Evolutionary conservation across 92 coral and sea anemone genomes (phyloP), one percentile per base, ranked within the genome.

Genomic region (Anthopleura xanthogrammica): DNA sequence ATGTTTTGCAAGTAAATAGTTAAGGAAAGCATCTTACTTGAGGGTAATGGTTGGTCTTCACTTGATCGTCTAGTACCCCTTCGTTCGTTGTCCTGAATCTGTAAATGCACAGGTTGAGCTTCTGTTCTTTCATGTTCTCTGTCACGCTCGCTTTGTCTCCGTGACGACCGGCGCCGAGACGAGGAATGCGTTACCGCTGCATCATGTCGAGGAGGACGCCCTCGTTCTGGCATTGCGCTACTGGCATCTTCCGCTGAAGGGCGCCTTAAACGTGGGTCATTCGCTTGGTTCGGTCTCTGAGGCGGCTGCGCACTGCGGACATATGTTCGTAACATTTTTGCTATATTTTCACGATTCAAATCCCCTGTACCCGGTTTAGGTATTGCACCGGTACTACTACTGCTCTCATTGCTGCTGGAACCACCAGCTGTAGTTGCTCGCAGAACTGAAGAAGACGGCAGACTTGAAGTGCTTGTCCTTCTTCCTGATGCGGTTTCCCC

Each of bases 91-190:
- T 93, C 97, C 77, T 80, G 88, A n/a, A 93, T 93, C 77, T 92
- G 93, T 72, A 93, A 60, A 79, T 93, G 92, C 16, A 93, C 94
- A 24, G 97, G 91, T 17, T 91, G 90, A 46, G 91, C 82, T 70
- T 87, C 91, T 60, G 74, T 82, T 50, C 90, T 85, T 36, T 83
- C 72, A 39, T 79, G 72, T 8, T 79, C 66, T 16, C 3, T 79
- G 20, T 58, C 79, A 1, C 83, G 84, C 10, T 75, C 88, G 43
- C 41, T 79, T 54, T 16, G 81, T 29, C 84, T 79, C 87, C 86
- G 24, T 68, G 78, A 64, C n/a, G 78, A 84, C 46, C 88, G 88
- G 12, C 88, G 87, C 12, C 88, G 88, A 40, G 83, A 57, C 43
- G 83, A 17, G 36, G 74, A 68, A 13, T 68, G 74, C 76, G 40